Percentiles rank a stretch among this genome's conserved stretches.
Conservation (phyloP, 1,140 invertebrate species). For the Mycetomoellerius zeteki region DNA sequence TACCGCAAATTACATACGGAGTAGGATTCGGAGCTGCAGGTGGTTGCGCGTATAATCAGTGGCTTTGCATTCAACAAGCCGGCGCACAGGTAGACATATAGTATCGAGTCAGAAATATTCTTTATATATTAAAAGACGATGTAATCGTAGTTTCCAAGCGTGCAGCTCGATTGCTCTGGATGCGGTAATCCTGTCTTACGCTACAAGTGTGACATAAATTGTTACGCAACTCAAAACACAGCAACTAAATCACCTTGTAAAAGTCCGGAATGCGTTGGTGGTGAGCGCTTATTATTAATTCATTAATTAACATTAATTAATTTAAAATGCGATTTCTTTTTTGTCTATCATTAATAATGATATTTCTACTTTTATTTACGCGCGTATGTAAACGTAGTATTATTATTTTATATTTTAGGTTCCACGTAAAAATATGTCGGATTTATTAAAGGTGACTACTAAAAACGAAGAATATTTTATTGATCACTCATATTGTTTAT, state of each 20-base stretch:
- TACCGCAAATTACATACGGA: conserved; percentile 80
- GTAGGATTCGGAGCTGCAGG: conserved; percentile 69
- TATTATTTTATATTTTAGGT: conserved; percentile 21
- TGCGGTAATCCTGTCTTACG: conserved; percentile 74
- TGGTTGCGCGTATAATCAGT: conserved; percentile 64
- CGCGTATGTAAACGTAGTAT: neutral
- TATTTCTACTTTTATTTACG: neutral
- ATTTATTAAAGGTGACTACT: neutral
- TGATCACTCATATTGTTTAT: neutral
- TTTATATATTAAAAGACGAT: conserved; percentile 10
- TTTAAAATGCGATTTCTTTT: neutral
- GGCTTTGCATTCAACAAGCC: conserved; percentile 74
- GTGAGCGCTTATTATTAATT: conserved; percentile 36
- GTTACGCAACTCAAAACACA: conserved; percentile 19
- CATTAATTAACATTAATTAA: neutral
- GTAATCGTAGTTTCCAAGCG: conserved; percentile 6
- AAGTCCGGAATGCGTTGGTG: conserved; percentile 65
- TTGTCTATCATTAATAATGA: neutral
- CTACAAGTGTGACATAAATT: conserved; percentile 53
- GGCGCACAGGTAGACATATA: conserved; percentile 8
- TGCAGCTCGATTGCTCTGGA: conserved; percentile 74
- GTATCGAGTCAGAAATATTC: neutral
- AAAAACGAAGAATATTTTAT: neutral
- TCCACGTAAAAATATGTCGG: neutral
- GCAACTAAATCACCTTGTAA: neutral